Evolutionary conservation across 2,797 vertebrate genomes (phyloP), one percentile per base, ranked within the genome.

Genomic region (Amblyraja radiata): DNA sequence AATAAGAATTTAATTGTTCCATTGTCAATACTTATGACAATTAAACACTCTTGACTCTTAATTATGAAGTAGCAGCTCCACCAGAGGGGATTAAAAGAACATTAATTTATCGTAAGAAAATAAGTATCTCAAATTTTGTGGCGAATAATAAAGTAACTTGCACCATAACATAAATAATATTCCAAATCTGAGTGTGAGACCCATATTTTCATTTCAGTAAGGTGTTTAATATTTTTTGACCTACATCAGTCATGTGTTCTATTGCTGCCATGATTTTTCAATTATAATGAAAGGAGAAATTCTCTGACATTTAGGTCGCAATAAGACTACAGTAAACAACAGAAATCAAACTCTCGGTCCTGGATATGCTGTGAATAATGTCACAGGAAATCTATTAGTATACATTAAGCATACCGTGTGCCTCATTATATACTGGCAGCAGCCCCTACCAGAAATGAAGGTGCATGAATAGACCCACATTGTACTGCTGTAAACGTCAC

Each of bases 211-310:
- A 88, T 68, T 36, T 88, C n/a, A 7, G 61, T 88, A 65, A 68
- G 58, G 11, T 84, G 25, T 86, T 58, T 63, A 86, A 14, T 63
- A 63, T 23, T 68, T 86, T 68, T 68, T 74, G 71, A 88, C 84
- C 61, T 18, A 21, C 14, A 32, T 86, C 63, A 88, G 61, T 32
- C 83, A 36, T 68, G 7, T 88, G 28, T 16, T 65, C 6, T 68
- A 68, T 68, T 88, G n/a, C 63, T 36, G 18, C n/a, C 4, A 32
- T 65, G 18, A 68, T 88, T 68, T 21, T 36, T 36, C 61, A 88
- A 68, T 88, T n/a, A 10, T 23, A 68, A 68, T 88, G 63, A 68
- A 65, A 88, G 84, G n/a, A 88, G 84, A 88, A 68, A 88, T 88
- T 23, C 61, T 32, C 28, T 65, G 32, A 39, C n/a, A 68, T 88